Base-by-base conservation (phyloP, 2,888 invertebrate species). In the Craniophora ligustri region DNA sequence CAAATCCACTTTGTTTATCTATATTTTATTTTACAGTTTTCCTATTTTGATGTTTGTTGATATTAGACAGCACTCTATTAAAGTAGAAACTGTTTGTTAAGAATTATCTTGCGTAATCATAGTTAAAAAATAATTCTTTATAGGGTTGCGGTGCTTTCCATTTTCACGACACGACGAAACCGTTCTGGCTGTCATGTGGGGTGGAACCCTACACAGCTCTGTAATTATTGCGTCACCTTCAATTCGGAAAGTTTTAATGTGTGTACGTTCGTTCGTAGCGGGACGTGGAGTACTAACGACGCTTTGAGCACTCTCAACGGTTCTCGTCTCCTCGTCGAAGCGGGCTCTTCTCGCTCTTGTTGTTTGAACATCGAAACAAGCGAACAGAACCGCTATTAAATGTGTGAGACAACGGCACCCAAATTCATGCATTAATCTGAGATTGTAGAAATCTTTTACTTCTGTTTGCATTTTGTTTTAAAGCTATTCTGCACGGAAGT, bases 171-270 rank as follows among this genome's bases (percentile, higher is more conserved):
- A 60, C 69, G 62, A 65, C 72, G 78, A 78, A 79, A 78, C 75
- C 67, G 59, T 68, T 69, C 55, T 48, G 47, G 39, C 51, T n/a
- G n/a, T n/a, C n/a, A n/a, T 50, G 49, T 70, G 68, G 80, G 82
- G 80, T 74, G 74, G 65, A 75, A 71, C 81, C 79, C 81, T 74
- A 72, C 76, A 58, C 59, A 67, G 75, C 81, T 79, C 80, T 83
- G 85, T 86, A 86, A 89, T 88, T 86, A 85, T 84, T 74, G 75
- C 86, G 81, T 86, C 86, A 86, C 86, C 85, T 88, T 81, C 83
- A 86, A 86, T 87, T 88, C 79, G 80, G 79, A 84, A 90, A 90
- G 85, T 90, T 91, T 88, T 88, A 91, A 92, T 89, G 89, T 90
- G 91, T 90, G 88, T 90, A 87, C 88, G 82, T 87, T 87, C 82